Evolutionary conservation across 1,140 invertebrate genomes (phyloP), one percentile per base, ranked within the genome.

Genomic region (Subanguina moxae): DNA sequence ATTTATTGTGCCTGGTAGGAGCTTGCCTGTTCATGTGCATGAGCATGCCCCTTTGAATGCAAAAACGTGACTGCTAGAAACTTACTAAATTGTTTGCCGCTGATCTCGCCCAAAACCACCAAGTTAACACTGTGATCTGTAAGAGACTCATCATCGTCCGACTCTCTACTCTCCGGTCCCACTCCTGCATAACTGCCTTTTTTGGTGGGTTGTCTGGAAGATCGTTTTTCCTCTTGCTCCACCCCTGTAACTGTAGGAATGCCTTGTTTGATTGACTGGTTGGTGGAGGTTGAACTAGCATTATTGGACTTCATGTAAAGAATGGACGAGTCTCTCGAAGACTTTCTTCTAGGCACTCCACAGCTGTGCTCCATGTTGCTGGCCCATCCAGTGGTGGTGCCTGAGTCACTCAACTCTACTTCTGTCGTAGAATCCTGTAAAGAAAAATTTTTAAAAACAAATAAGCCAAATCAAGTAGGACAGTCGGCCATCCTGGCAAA

Each of bases 121-220:
- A 81, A 59, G 67, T 81, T 81, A 1, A 81, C 80, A 3, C 73
- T 63, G 48, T 73, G 52, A 61, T 80, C 80, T 58, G 78, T 74
- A 32, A 77, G 45, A 15, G 57, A 21, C 15, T 80, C 78, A 30
- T 80, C 77, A 42, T 78, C 73, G 25, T 71, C 69, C 13, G 59
- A 66, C 32, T 66, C 65, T 25, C 65, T 68, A n/a, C 38, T n/a
- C 62, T 68, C 28, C n/a, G 25, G 32, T 11, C 52, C 27, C 11
- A 67, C 11, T 15, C 21, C 23, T 62, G n/a, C n/a, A 52, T 52
- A 21, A 52, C 48, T 52, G 32, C 32, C 32, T 38, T 38, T 28
- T 66, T 28, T 19, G 52, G 32, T 23, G 65, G 46, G 13, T 56
- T 65, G 15, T 48, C 23, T 11, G 1, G 11, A 65, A 8, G 27